Percentiles rank a stretch among this genome's conserved stretches.
phyloP scores from a whole-genome alignment of 2,113 vertebrate genomes.

The Xiphophorus maculatus region DNA sequence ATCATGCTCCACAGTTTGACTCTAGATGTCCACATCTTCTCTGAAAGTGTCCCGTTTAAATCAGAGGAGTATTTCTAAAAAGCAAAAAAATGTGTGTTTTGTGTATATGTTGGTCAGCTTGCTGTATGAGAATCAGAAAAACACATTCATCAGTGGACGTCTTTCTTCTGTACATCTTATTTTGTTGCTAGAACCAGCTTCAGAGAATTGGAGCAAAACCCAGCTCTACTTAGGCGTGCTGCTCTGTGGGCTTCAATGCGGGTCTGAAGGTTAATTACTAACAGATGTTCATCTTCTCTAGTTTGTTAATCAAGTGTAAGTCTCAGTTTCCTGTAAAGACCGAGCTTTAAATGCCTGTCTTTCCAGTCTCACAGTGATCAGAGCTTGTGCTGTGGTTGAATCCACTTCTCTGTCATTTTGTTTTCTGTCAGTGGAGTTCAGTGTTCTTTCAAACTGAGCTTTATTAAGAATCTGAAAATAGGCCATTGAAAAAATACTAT shows the following conservation, averaged over 20 bases:
- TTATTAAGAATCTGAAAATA: not conserved
- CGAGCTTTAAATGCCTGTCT: constrained; percentile 12
- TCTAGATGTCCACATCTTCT: not conserved
- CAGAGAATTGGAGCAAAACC: constrained; percentile 60
- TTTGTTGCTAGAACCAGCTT: constrained; percentile 28
- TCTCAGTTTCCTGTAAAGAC: constrained; percentile 38
- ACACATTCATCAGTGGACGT: constrained; percentile 15
- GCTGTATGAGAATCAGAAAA: constrained; percentile 24
- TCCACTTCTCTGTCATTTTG: not conserved
- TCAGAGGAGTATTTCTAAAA: not conserved
- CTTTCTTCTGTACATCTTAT: constrained; percentile 18
- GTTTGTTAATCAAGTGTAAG: constrained; percentile 72
- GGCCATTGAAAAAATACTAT: too few relatives aligned
- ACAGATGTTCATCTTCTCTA: constrained; percentile 69
- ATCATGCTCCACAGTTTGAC: constrained; percentile 32
- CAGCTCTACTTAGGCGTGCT: constrained; percentile 49
- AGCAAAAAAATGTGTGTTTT: not conserved
- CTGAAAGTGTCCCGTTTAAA: constrained; percentile 6
- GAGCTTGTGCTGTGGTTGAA: too few relatives aligned
- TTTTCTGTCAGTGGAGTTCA: not conserved
- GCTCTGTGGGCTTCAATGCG: constrained; percentile 55
- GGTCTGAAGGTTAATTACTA: constrained; percentile 75
- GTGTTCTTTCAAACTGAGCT: not conserved
- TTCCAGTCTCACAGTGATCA: constrained; percentile 11
- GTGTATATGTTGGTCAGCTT: not conserved